Base-by-base conservation (phyloP, 2,113 vertebrate genomes). In the Pteronura brasiliensis region DNA sequence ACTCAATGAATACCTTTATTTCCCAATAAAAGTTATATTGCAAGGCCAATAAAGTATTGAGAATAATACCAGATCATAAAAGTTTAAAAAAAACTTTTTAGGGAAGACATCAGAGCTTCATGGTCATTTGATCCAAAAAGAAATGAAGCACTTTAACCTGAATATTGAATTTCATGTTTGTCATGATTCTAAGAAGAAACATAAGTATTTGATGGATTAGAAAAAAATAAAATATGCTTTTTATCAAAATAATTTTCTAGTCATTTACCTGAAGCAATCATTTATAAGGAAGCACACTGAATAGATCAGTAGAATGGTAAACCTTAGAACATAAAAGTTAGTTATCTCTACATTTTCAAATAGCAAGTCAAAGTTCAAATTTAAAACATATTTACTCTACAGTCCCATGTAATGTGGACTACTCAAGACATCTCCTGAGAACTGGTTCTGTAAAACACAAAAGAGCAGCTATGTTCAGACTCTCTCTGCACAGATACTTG, bases 191-290 rank as follows among this genome's bases (percentile, higher is more conserved):
- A 69, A 13, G 29, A 77, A 77, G 7, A 65, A 94, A 79, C 8
- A 83, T 77, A 90, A 89, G 67, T 90, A 85, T 67, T 67, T 83
- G n/a, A 86, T 42, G 87, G 55, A 77, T 86, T 89, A 55, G 29
- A 21, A 95, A 76, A 76, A 8, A 63, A 34, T 84, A 93, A 93
- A 88, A 85, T 10, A 1, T 10, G 44, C 29, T 59, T 93, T 79
- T 95, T 95, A 93, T 55, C 14, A 81, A 90, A 97, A 94, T 92
- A 69, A 90, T 87, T 95, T 95, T 90, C 67, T 91, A 87, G 20
- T 82, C 81, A 86, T 83, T 96, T 86, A 83, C 86, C n/a, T 86
- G 23, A 95, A 95, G n/a, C 31, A 93, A 67, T 81, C 18, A 52
- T 92, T 89, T 88, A 65, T 72, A 92, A 93, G 82, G 34, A 90